A percentile compares a stretch with the other conserved stretches of the same genome.
These are phyloP conservation scores for Tipula unca DNA, from an alignment of 2,888 invertebrate species.

Conservation along the genomic window DNA sequence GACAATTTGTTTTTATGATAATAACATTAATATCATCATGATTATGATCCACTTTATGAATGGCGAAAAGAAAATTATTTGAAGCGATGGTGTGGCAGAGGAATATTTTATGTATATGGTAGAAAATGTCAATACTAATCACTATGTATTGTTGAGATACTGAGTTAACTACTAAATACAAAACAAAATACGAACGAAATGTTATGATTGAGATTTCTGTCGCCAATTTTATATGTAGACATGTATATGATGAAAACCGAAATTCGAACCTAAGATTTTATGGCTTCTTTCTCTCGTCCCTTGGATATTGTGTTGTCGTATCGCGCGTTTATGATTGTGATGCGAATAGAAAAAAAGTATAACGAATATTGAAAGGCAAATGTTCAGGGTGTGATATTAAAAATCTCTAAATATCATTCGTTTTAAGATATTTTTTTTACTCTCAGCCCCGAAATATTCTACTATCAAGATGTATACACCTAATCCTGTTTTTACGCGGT, in stretches of 20 bases:
- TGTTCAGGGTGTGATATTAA: no score
- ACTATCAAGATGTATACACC: no score
- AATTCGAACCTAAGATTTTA: background rate
- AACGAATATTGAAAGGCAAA: no score
- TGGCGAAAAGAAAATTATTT: background rate
- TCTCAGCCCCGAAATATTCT: no score
- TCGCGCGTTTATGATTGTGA: no score
- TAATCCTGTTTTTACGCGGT: no score
- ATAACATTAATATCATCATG: background rate
- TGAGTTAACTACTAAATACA: background rate
- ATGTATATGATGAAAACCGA: background rate
- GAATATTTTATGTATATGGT: background rate
- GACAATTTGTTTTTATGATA: background rate
- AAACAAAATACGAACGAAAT: background rate
- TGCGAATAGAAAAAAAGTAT: no score
- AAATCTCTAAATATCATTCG: no score
- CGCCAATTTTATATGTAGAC: background rate
- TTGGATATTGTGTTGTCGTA: no score
- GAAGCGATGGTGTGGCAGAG: background rate
- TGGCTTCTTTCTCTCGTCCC: background rate
- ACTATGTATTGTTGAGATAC: background rate
- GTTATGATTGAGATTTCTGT: background rate
- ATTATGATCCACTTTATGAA: background rate
- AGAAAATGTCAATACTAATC: background rate
- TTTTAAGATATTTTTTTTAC: no score